phyloP scores from a whole-genome alignment of 1,140 invertebrate genomes.

The Zaprionus tsacasi region DNA sequence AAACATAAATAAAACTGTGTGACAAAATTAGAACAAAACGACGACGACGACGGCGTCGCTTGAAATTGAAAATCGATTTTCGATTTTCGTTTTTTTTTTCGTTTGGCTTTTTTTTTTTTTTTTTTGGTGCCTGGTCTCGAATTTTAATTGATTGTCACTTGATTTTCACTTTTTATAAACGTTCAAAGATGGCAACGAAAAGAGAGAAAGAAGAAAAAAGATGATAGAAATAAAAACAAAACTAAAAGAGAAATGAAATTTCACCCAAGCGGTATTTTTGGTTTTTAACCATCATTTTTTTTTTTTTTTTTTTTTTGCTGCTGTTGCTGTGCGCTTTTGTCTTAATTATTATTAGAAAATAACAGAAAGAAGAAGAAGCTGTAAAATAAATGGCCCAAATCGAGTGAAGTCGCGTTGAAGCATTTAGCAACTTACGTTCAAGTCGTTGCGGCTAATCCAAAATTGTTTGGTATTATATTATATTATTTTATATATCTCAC shows the following conservation, averaged over 20 bases:
- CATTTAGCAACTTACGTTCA: constrained; percentile 67
- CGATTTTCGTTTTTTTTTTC: constrained; percentile 44
- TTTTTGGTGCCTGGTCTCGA: constrained; percentile 63
- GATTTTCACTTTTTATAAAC: constrained; percentile 79
- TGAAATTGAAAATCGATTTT: constrained; percentile 65
- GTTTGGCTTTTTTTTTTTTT: constrained; percentile 17
- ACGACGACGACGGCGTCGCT: neutral
- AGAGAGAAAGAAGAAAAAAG: constrained; percentile 30
- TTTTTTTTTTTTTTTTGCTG: constrained; percentile 43
- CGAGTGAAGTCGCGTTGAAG: constrained; percentile 41
- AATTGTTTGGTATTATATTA: neutral
- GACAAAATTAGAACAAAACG: constrained; percentile 74
- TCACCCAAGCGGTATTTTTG: constrained; percentile 71
- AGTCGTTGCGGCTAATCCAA: constrained; percentile 60
- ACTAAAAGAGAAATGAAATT: constrained; percentile 81
- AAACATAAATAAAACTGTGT: constrained; percentile 45
- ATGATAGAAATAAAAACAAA: constrained; percentile 55
- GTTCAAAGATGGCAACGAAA: constrained; percentile 47
- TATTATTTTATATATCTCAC: too few species aligned
- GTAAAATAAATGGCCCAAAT: constrained; percentile 80
- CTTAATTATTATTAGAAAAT: constrained; percentile 76
- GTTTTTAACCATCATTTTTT: constrained; percentile 27
- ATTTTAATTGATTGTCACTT: constrained; percentile 83
- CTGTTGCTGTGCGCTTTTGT: constrained; percentile 62
- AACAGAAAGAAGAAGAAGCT: constrained; percentile 57